Conservation (phyloP, 2,797 vertebrate genomes). For the Gallirallus australis region DNA sequence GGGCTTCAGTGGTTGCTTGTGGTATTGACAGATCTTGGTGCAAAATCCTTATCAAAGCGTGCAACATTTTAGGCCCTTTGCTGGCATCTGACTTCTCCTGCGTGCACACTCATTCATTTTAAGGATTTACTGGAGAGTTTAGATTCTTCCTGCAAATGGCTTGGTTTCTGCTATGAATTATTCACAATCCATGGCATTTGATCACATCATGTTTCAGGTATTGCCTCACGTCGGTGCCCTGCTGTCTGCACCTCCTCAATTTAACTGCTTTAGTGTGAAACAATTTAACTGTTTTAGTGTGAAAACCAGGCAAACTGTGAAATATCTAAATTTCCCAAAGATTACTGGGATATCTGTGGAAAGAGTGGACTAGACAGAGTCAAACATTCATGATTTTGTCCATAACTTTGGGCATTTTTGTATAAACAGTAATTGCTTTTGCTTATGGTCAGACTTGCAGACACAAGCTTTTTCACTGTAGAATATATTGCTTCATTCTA, state of each 20-base stretch:
- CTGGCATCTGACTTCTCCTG: not conserved
- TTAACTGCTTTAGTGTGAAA: not conserved
- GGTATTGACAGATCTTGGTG: not conserved
- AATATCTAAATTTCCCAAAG: not conserved
- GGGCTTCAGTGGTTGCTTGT: not conserved
- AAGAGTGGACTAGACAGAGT: not conserved
- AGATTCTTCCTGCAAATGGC: not conserved
- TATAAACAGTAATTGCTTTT: not conserved
- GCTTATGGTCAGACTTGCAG: not conserved
- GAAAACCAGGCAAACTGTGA: fast-evolving
- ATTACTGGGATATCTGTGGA: not conserved
- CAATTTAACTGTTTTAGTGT: not conserved
- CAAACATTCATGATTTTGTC: not conserved
- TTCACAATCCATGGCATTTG: not conserved
- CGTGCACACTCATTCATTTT: not conserved
- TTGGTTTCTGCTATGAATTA: not conserved
- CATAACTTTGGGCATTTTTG: not conserved
- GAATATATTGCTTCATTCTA: not conserved
- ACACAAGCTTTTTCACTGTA: not conserved
- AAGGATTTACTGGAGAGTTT: not conserved
- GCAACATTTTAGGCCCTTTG: not conserved
- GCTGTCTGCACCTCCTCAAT: not conserved
- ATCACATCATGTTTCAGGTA: not conserved
- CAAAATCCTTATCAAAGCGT: not conserved
- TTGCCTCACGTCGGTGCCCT: not conserved